Evolutionary conservation across 1,140 invertebrate species (phyloP), one percentile per base, ranked within the genome.

Genomic region (Glossosoma conforme): DNA sequence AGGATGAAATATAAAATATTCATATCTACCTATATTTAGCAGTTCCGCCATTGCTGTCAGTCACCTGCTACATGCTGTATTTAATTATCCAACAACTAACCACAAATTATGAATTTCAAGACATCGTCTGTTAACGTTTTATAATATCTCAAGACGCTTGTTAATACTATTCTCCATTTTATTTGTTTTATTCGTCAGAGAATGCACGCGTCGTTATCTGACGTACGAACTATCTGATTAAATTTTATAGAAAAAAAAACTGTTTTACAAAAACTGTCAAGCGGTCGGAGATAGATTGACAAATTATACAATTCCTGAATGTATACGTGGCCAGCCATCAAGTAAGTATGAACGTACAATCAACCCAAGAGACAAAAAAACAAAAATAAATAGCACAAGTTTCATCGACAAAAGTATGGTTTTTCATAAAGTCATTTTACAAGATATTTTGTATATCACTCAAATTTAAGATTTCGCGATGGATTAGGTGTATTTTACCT

Each of bases 241-340:
- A 40, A 40, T 13, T 20, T 42, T 37, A 25, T 24, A 33, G 47
- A 14, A 18, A 35, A 35, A 46, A 20, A 35, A 35, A 44, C 14
- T 45, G 17, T 37, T 33, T 41, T 36, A 58, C 28, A 53, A 53
- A 47, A 44, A 54, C 56, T 54, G 56, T 53, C 56, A 53, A 53
- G 30, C 25, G 42, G 17, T 30, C 44, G 4, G 45, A 54, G 56
- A 58, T 58, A 58, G 54, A 58, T 58, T 53, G 51, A 54, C 51
- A 54, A 58, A 58, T 58, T 58, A 58, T 58, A 58, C 56, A 45
- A 51, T 54, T 53, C 40, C 21, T 50, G 41, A 41, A 36, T 46
- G 44, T 33, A 50, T 33, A 46, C 47, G n/a, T n/a, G 42, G 38
- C 10, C 38, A 50, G 42, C 41, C 25, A 33, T 33, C 33, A 38